These are phyloP conservation scores for Orthochromis indermauri DNA, from an alignment of 2,113 vertebrate genomes.

Conservation along the genomic window DNA sequence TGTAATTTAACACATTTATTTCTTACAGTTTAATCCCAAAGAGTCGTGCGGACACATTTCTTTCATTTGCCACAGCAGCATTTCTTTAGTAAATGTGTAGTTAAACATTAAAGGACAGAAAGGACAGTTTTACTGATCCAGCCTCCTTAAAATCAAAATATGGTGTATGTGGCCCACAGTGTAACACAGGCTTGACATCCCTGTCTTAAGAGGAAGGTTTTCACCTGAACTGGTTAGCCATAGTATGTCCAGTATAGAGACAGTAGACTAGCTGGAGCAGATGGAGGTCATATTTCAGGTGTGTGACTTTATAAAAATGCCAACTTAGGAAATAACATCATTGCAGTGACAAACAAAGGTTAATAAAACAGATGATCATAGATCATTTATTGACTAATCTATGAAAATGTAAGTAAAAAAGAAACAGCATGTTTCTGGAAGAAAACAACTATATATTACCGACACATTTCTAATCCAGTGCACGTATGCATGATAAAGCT, in stretches of 20 bases:
- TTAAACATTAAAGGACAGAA: not conserved
- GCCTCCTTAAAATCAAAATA: not conserved
- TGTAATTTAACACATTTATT: not conserved
- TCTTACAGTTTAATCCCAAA: not conserved
- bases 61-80: not conserved
- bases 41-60: not conserved
- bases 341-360: not conserved
- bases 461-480: not conserved
- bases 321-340: not conserved
- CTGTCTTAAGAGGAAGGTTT: not conserved
- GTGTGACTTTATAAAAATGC: not conserved
- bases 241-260: not conserved
- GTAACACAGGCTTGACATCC: not conserved
- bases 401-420: not conserved
- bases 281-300: not conserved
- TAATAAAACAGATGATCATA: not conserved
- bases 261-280: not conserved
- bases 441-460: not conserved
- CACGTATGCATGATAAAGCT: not conserved
- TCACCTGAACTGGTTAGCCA: not conserved
- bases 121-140: not conserved
- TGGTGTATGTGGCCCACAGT: not conserved
- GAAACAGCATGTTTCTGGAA: not conserved
- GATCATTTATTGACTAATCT: conserved; percentile 5
- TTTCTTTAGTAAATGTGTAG: not conserved